Conservation (phyloP, 2,888 invertebrate species). For the Drosophila nr. perissopoda region DNA sequence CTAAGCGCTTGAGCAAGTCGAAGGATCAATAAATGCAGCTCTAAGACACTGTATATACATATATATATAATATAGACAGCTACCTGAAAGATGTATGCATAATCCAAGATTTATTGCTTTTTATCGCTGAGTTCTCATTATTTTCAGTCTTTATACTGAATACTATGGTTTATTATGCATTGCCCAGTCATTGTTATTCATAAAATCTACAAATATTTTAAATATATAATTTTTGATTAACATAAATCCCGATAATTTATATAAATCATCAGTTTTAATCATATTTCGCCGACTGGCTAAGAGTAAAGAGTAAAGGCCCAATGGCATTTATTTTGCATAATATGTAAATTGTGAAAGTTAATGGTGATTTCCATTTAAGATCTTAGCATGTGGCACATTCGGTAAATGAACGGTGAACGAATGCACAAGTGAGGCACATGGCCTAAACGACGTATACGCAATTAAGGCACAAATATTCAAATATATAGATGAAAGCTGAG, state of each 20-base stretch:
- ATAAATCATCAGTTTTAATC: neutral
- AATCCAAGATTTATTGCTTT: neutral
- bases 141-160: neutral
- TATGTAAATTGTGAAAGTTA: neutral
- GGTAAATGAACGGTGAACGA: neutral
- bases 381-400: slow-evolving; percentile 6
- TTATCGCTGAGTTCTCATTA: neutral
- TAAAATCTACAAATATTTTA: neutral
- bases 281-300: neutral
- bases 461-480: slow-evolving; percentile 22
- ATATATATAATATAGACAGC: neutral
- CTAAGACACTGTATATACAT: neutral
- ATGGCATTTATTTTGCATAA: neutral
- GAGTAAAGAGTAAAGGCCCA: neutral
- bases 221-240: neutral
- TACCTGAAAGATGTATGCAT: neutral
- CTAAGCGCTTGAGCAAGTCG: neutral
- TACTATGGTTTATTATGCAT: neutral
- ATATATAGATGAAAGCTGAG: neutral
- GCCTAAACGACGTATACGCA: slow-evolving; percentile 43
- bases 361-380: slow-evolving; percentile 12
- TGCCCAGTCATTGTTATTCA: neutral
- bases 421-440: slow-evolving; percentile 3
- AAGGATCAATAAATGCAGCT: neutral
- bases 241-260: neutral